Base-by-base conservation (phyloP, 2,888 invertebrate genomes). In the Epirrhoe alternata region DNA sequence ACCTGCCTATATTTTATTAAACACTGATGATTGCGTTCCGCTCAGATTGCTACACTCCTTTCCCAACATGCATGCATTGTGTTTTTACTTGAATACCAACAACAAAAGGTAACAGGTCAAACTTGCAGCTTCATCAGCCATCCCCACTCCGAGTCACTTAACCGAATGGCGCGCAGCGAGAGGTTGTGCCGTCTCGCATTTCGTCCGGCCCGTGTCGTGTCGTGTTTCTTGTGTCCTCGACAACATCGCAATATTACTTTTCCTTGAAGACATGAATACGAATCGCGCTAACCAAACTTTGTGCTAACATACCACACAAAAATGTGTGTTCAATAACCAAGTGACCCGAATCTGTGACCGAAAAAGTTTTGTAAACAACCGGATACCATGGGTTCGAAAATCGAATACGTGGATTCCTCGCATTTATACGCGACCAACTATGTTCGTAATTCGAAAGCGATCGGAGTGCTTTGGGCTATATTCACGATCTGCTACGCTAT, bases 401-500 rank as follows among this genome's bases (percentile, higher is more conserved):
- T 98, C 85, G 97, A 98, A 86, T 98, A 98, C 94, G 97, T 97
- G 80, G 97, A 98, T 89, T 97, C 97, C 77, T 96, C 97, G 76
- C 97, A 98, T 91, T 95, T 97, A 87, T 97, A 97, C 92, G 97
- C 97, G 73, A 97, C 97, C 69, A 97, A 97, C 92, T 98, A 98
- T 86, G 97, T 97, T 75, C 95, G 97, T 77, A 97, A 98, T 94
- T 97, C 97, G 75, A 97, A 97, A 94, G 99, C 99, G 57, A 98
- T 99, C 73, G 98, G 98, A 59, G 98, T 99, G 69, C 94, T 99
- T 76, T 99, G 99, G 99, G 99, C 97, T 71, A 97, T 99, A 84
- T 99, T 99, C 91, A 98, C 98, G 75, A 97, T 99, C 85, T 99
- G 99, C 92, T 99, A 98, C 88, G 98, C 98, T 73, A 98, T 99